phyloP scores from a whole-genome alignment of 2,113 vertebrate genomes.

The Lanius collurio region DNA sequence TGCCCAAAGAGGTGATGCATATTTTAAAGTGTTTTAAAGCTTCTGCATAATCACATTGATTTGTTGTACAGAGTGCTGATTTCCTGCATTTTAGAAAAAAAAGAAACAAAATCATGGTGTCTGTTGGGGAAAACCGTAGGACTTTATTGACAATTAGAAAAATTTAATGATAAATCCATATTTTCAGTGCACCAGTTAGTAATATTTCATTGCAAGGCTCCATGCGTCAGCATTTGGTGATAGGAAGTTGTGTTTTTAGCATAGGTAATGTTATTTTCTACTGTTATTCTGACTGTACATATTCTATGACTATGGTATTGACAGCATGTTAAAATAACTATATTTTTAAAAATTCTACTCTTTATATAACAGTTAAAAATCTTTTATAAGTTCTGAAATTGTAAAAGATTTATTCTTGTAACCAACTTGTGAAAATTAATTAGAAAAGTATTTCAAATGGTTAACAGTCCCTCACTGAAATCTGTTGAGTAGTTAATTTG shows the following conservation, averaged over 20 bases:
- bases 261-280: constrained; percentile 24
- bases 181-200: background rate
- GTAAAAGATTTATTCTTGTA: background rate
- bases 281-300: background rate
- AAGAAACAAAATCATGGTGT: background rate
- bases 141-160: background rate
- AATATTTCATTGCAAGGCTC: constrained; percentile 13
- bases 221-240: background rate
- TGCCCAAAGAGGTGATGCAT: too few species aligned
- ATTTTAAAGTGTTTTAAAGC: too few species aligned
- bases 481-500: background rate
- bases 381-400: background rate
- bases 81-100: background rate
- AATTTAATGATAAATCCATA: background rate
- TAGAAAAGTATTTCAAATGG: background rate
- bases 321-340: background rate
- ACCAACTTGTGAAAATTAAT: background rate
- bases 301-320: background rate
- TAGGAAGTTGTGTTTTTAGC: background rate
- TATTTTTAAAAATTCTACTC: background rate
- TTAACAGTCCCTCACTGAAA: background rate
- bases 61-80: too few species aligned
- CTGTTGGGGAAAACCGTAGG: constrained; percentile 28
- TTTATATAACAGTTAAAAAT: background rate
- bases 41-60: too few species aligned